Evolutionary conservation across 2,113 vertebrate genomes (phyloP), one percentile per base, ranked within the genome.

Genomic region (Solenodon paradoxus): DNA sequence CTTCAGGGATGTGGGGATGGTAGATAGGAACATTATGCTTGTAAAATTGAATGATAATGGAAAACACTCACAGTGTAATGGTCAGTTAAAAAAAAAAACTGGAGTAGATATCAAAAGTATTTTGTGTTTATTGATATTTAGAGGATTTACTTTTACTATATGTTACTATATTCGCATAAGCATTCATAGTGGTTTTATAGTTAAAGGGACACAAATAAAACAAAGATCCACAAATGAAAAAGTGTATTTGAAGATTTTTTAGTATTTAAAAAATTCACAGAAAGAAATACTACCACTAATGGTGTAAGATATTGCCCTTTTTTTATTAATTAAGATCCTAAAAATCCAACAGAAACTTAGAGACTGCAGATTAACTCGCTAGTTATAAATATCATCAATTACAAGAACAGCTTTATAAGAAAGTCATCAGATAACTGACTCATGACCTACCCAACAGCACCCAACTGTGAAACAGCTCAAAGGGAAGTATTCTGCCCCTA

Each of bases 361-460:
- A 79, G 75, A 87, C 35, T 75, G 57, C 38, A n/a, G 53, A 96
- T 92, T 95, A 95, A 95, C 28, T 19, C n/a, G 68, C 77, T 92
- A 91, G 1, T 61, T 90, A 96, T 68, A 98, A 98, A 97, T 82
- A 72, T 82, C 95, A 95, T 96, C 97, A 90, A 96, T 96, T 97
- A 96, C 77, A 85, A 98, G 97, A 98, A 95, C 86, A 97, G 49
- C 59, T 9, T 95, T 92, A 79, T 93, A 96, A 96, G 96, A 92
- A 97, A 97, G 97, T 95, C 97, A 96, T 93, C 96, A 97, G 91
- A 97, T 97, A 97, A 97, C 97, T 98, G 97, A 98, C 97, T 98
- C 75, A 49, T 97, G 97, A 98, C 98, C 98, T 98, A 95, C n/a
- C n/a, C 91, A 96, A 24, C 0, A 13, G 95, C 89, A 96, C 89